Percentiles rank a stretch among this genome's conserved stretches.
Conservation (phyloP, 2,797 vertebrate genomes). For the Carapus acus region DNA sequence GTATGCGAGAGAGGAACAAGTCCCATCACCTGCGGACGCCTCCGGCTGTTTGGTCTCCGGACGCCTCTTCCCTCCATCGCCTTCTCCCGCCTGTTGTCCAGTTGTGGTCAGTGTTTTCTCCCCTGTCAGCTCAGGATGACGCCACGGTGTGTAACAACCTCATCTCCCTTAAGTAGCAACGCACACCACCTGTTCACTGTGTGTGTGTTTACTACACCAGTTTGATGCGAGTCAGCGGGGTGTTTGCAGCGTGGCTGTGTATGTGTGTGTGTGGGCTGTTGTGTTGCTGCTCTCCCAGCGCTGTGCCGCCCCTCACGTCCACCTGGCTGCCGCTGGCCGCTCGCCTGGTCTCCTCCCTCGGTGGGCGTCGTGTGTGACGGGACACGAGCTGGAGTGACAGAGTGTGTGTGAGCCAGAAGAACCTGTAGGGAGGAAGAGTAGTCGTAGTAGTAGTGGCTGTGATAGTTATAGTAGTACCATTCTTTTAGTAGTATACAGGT, state of each 20-base stretch:
- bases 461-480: too few relatives aligned
- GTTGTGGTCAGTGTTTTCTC: slow-evolving; percentile 18
- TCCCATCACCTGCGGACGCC: slow-evolving; percentile 10
- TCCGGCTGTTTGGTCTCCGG: slow-evolving; percentile 13
- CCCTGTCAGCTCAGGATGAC: slow-evolving; percentile 16
- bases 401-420: slow-evolving; percentile 23
- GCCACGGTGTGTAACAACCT: slow-evolving; percentile 4
- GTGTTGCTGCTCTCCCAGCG: slow-evolving; percentile 4
- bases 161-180: too few relatives aligned
- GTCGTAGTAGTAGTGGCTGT: too few relatives aligned
- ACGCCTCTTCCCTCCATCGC: slow-evolving; percentile 6
- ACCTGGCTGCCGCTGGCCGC: slow-evolving; percentile 11
- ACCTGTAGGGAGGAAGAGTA: slow-evolving; percentile 1
- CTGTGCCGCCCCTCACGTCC: slow-evolving; percentile 7
- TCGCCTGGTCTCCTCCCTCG: slow-evolving; percentile 10
- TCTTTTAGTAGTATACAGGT: too few relatives aligned
- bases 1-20: slow-evolving; percentile 1
- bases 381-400: slow-evolving; percentile 25
- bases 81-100: slow-evolving; percentile 12
- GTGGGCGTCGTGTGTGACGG: slow-evolving; percentile 21
- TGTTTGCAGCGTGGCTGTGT: too few relatives aligned
- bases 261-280: not conserved
- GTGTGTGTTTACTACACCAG: too few relatives aligned
- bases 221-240: too few relatives aligned
- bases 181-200: too few relatives aligned